Conservation (phyloP, 2,113 vertebrate genomes). For the Phylloscopus whistleri region DNA sequence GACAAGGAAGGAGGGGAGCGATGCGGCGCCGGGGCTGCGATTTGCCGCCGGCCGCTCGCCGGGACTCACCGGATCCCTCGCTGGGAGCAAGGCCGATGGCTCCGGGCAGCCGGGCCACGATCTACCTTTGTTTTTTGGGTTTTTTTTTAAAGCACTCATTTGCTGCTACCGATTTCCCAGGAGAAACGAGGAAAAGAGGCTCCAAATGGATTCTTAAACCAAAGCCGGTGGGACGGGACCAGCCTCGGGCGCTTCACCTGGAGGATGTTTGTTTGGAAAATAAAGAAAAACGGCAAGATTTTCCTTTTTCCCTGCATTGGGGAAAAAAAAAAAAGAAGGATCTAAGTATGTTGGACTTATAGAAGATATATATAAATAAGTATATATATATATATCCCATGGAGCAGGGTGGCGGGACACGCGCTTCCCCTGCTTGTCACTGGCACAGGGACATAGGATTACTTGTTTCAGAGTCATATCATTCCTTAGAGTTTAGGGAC, state of each 20-base stretch:
- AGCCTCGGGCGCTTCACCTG: constrained; percentile 58
- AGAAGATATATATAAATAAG: constrained; percentile 72
- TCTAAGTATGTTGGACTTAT: constrained; percentile 62
- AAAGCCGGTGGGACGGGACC: constrained; percentile 68
- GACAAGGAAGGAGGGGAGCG: constrained; percentile 55
- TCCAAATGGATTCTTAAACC: constrained; percentile 66
- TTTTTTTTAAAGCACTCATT: constrained; percentile 49
- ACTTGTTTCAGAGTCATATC: constrained; percentile 80
- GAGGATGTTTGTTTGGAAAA: constrained; percentile 35
- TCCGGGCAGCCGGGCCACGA: background rate
- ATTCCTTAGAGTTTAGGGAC: constrained; percentile 84
- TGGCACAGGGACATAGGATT: constrained; percentile 68
- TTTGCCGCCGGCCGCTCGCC: background rate
- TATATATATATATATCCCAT: constrained; percentile 70
- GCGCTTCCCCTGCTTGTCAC: constrained; percentile 63
- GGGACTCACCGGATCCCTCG: constrained; percentile 3
- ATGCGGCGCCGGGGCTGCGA: background rate
- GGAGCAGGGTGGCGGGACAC: constrained; percentile 45
- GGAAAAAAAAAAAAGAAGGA: constrained; percentile 1
- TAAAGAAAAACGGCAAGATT: background rate
- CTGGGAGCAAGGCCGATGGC: background rate
- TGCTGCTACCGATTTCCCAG: constrained; percentile 57
- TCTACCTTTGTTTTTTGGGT: constrained; percentile 24
- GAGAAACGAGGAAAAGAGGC: constrained; percentile 54
- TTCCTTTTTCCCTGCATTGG: constrained; percentile 4